Base-by-base conservation (phyloP, 2,888 invertebrate genomes). In the Bimastos eiseni region DNA sequence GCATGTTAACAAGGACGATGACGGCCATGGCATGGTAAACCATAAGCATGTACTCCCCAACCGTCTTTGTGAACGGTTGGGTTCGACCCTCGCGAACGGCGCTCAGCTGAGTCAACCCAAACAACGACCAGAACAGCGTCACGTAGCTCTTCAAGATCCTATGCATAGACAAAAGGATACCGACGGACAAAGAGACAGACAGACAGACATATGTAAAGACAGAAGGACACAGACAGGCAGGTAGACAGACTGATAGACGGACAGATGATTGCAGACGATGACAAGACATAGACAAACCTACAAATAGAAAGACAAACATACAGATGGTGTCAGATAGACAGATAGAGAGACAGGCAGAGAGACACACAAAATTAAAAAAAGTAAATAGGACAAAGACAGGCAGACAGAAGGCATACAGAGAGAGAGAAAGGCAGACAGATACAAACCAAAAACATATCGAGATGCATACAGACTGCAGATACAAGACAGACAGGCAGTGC, bases 1-100 rank as follows among this genome's bases (percentile, higher is more conserved):
- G 94, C 95, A 95, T 95, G 93, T 95, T 95, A 91, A 95, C 95
- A 91, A 95, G 94, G 15, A 95, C 95, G 30, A 95, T 95, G 93
- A 95, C 95, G 83, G 95, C 95, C 95, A 95, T 95, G 90, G 94
- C 94, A 92, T 95, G 95, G 93, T 95, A 95, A 41, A 94, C 94
- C 93, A 95, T 95, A 90, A 95, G 95, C 89, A 95, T 93, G 41
- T 94, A 92, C 92, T 95, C 95, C 4, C 95, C 95, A 49, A 95
- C 94, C 91, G 94, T 93, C 92, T 94, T 94, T 30, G 95, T 95
- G 93, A 95, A 95, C 41, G 93, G 92, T 92, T 95, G 95, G 84
- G 94, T 93, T 91, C 94, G 93, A 38, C 93, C 93, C 38, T 92
- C 92, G 91, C 94, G 93, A 55, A 95, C 94, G 88, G 94, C 95